phyloP scores from a whole-genome alignment of 2,888 invertebrate species.

The Allolobophora icterica region DNA sequence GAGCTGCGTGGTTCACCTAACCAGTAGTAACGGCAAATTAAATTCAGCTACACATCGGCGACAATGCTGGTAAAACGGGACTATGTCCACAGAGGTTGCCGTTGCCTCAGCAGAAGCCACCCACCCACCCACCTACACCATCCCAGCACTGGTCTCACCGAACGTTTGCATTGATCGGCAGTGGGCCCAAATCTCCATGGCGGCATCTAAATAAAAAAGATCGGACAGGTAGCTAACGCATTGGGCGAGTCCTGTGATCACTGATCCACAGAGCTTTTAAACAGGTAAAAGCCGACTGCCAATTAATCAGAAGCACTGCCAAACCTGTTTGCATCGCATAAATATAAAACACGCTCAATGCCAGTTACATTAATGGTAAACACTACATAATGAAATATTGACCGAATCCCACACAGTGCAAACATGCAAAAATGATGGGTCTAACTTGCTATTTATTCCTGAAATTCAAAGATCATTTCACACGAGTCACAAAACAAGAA shows the following conservation, averaged over 20 bases:
- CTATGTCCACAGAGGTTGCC: neutral
- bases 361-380: neutral
- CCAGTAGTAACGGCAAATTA: neutral
- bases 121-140: no score
- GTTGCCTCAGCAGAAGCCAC: neutral
- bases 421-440: neutral
- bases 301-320: neutral
- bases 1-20: neutral
- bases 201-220: conserved; percentile 22
- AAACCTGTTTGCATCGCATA: neutral
- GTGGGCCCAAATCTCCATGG: neutral
- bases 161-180: neutral
- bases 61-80: neutral
- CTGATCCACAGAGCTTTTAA: neutral
- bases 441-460: neutral
- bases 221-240: neutral
- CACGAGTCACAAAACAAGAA: no score
- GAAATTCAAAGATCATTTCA: no score
- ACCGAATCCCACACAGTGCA: no score
- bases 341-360: neutral
- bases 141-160: neutral
- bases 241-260: neutral
- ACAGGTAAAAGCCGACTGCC: neutral
- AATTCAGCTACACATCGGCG: neutral
- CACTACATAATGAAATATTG: neutral